Percentiles rank a stretch among this genome's conserved stretches.
Conservation (phyloP, 1,140 invertebrate genomes). For the Eufriesea mexicana region DNA sequence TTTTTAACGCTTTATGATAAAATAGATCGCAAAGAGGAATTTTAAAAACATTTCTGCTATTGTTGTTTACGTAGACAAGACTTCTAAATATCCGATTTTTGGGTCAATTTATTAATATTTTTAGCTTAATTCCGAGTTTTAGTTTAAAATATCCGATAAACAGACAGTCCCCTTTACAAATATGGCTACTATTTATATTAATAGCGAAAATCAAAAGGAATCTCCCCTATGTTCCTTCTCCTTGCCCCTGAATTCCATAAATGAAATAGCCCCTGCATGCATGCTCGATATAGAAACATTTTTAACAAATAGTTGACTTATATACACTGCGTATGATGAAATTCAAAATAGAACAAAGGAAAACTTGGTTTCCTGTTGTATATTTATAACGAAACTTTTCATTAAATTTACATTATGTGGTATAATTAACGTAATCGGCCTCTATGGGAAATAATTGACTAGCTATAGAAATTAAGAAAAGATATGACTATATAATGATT, state of each 20-base stretch:
- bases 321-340: not conserved
- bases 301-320: not conserved
- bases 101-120: too few relatives aligned
- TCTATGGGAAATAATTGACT: too few relatives aligned
- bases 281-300: not conserved
- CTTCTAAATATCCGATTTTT: too few relatives aligned
- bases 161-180: not conserved
- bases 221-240: not conserved
- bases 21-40: too few relatives aligned
- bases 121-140: too few relatives aligned
- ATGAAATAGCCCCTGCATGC: not conserved
- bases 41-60: not conserved
- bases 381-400: too few relatives aligned
- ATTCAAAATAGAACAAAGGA: not conserved
- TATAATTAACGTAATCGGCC: too few relatives aligned
- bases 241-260: not conserved
- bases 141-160: too few relatives aligned
- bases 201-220: not conserved
- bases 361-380: not conserved
- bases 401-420: too few relatives aligned
- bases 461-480: too few relatives aligned
- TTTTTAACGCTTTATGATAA: fast-evolving
- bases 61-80: too few relatives aligned
- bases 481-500: too few relatives aligned
- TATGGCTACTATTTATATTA: not conserved